phyloP scores from a whole-genome alignment of 2,113 vertebrate genomes.

The Acanthisitta chloris region DNA sequence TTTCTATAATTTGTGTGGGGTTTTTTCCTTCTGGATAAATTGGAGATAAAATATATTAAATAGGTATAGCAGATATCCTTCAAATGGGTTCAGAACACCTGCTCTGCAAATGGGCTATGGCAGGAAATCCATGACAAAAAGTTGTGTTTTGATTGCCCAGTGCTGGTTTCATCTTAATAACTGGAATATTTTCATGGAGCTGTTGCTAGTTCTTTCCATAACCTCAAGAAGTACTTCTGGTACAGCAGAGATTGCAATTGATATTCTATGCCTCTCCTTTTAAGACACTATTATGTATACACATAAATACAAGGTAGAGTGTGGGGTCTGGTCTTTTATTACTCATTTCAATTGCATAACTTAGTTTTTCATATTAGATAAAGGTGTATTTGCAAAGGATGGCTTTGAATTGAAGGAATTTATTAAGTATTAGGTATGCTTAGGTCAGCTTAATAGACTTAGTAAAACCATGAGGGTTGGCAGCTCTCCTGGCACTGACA shows the following conservation, averaged over 20 bases:
- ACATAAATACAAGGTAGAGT: neutral
- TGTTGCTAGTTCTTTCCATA: neutral
- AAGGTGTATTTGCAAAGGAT: neutral
- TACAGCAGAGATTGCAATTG: neutral
- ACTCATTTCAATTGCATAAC: neutral
- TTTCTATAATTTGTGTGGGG: neutral
- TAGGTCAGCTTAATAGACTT: constrained; percentile 29
- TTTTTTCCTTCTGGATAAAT: neutral
- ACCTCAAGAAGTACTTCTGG: neutral
- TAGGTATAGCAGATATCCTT: neutral
- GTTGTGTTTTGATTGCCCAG: neutral
- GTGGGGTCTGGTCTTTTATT: neutral
- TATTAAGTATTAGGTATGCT: constrained; percentile 19
- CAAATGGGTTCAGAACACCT: neutral
- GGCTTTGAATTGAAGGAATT: neutral
- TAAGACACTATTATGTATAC: neutral
- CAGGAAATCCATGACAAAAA: neutral
- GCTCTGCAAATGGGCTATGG: neutral
- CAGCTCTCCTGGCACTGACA: constrained; percentile 19
- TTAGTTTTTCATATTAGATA: neutral
- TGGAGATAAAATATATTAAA: neutral
- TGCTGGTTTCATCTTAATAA: neutral
- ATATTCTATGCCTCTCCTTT: neutral
- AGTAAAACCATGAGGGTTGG: neutral
- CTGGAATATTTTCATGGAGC: neutral